Percentiles rank a stretch among this genome's conserved stretches.
Evolutionary conservation across 2,797 vertebrate genomes (phyloP).

Genomic region (Falco naumanni): DNA sequence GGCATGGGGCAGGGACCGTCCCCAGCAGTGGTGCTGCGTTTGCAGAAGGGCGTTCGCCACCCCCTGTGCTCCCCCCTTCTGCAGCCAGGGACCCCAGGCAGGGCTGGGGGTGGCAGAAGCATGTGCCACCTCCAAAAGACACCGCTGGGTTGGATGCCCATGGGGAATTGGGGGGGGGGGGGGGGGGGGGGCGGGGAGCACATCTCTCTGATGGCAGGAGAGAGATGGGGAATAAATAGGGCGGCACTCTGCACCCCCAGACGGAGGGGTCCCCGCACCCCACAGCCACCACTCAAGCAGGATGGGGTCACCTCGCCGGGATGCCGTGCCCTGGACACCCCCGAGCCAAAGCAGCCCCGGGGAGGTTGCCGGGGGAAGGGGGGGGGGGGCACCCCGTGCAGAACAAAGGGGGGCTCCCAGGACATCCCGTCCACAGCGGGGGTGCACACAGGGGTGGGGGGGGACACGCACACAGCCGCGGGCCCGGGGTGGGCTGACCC

Average conservation of each 20-base stretch:
- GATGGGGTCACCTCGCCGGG: background rate
- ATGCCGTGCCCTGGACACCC: too few relatives aligned
- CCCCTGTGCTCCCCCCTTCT: background rate
- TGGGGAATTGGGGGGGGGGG: fast-evolving
- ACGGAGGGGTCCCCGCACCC: background rate
- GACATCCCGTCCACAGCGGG: too few relatives aligned
- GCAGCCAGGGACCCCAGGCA: background rate
- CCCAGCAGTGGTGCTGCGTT: background rate
- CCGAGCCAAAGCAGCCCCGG: too few relatives aligned
- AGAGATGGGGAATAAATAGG: background rate
- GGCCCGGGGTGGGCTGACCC: background rate
- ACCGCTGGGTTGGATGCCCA: fast-evolving
- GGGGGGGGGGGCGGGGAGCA: too few relatives aligned
- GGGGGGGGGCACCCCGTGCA: background rate
- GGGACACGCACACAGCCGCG: background rate
- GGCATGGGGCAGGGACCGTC: background rate
- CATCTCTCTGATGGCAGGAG: background rate
- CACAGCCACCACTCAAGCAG: background rate
- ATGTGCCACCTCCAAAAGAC: background rate
- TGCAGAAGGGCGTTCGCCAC: background rate
- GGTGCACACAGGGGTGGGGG: too few relatives aligned
- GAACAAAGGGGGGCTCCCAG: too few relatives aligned
- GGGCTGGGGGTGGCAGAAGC: background rate
- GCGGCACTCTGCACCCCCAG: background rate
- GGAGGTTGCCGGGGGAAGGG: too few relatives aligned